These are phyloP conservation scores for Diaphora mendica DNA, from an alignment of 2,888 invertebrate species.

Conservation along the genomic window DNA sequence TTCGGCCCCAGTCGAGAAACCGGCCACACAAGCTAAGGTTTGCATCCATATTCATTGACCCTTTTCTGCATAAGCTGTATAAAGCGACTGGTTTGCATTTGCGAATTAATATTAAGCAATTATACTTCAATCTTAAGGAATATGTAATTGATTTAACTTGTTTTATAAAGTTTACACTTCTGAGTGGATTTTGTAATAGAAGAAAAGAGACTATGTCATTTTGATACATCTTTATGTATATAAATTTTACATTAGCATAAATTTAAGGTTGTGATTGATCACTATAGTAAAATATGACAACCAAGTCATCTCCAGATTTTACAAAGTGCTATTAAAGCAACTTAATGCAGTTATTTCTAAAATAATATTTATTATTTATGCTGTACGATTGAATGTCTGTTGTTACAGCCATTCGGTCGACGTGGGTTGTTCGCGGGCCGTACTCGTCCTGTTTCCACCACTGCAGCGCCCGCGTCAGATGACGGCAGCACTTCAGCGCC, in stretches of 20 bases:
- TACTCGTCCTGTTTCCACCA: constrained; percentile 71
- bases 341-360: background rate
- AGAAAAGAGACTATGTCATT: no score
- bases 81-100: constrained; percentile 57
- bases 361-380: background rate
- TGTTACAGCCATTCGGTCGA: constrained; percentile 76
- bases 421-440: constrained; percentile 78
- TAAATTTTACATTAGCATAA: background rate
- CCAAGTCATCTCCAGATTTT: background rate
- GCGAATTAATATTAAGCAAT: constrained; percentile 56
- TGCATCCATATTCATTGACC: constrained; percentile 50
- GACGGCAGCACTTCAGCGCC: constrained; percentile 60
- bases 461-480: constrained; percentile 66
- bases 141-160: constrained; percentile 23
- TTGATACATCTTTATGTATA: background rate
- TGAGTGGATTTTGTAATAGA: no score
- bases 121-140: constrained; percentile 29
- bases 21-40: constrained; percentile 73
- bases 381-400: constrained; percentile 29
- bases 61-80: constrained; percentile 27
- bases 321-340: background rate
- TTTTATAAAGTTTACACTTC: no score
- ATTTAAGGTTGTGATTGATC: background rate
- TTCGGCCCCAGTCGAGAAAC: constrained; percentile 69
- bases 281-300: background rate